Percentiles rank a stretch among this genome's conserved stretches.
These are phyloP conservation scores for Anolis apletophallus DNA, from an alignment of 2,797 vertebrate genomes.

Conservation along the genomic window DNA sequence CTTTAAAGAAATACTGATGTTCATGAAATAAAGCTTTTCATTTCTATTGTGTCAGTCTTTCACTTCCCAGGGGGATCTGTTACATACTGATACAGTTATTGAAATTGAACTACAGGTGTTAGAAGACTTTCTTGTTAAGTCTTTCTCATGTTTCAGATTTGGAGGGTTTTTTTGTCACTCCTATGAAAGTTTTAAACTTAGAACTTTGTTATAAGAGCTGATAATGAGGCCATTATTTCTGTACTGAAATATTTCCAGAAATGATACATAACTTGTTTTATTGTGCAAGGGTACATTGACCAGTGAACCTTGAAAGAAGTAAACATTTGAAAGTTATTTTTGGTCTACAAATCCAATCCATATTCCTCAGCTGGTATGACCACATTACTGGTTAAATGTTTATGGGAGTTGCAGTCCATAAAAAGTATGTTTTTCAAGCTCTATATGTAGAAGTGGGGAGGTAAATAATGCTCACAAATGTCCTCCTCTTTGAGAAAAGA, in stretches of 20 bases:
- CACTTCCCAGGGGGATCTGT: not conserved
- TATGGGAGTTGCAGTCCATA: not conserved
- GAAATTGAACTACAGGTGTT: constrained; percentile 28
- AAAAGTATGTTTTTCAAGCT: not conserved
- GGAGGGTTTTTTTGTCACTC: not conserved
- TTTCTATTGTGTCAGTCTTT: constrained; percentile 37
- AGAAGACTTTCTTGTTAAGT: constrained; percentile 21
- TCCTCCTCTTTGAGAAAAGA: not conserved
- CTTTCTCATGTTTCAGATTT: constrained; percentile 19
- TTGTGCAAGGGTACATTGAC: not conserved
- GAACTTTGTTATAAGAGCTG: not conserved
- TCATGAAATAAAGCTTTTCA: constrained; percentile 47
- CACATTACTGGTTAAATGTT: not conserved
- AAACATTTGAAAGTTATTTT: not conserved
- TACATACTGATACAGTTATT: constrained; percentile 11
- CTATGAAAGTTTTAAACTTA: constrained; percentile 9
- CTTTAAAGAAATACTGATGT: constrained; percentile 36
- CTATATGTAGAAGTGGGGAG: not conserved
- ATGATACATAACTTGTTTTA: not conserved
- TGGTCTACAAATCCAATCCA: not conserved
- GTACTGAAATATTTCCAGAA: not conserved
- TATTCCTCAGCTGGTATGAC: not conserved
- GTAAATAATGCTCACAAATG: no score
- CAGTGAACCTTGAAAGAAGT: not conserved
- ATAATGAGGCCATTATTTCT: not conserved